Percentiles rank a stretch among this genome's conserved stretches.
Conservation (phyloP, 2,888 invertebrate genomes). For the Lepidochrysops patricia region DNA sequence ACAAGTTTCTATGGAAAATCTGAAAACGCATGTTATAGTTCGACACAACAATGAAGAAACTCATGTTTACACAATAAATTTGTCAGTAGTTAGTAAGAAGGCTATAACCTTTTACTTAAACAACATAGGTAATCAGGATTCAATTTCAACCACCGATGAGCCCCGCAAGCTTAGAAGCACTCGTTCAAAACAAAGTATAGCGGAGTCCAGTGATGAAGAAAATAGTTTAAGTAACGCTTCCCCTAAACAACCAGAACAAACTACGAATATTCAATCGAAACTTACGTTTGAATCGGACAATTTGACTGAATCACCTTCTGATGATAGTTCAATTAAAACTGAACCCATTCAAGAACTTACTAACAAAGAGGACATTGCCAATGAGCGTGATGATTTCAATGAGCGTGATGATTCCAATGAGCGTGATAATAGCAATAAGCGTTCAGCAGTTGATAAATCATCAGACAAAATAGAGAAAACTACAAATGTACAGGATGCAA, state of each 20-base stretch:
- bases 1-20: constrained; percentile 76
- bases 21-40: constrained; percentile 76
- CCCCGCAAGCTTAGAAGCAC: constrained; percentile 38
- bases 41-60: constrained; percentile 69
- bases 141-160: constrained; percentile 21
- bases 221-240: constrained; percentile 12
- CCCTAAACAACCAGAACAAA: constrained; percentile 14
- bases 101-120: constrained; percentile 33
- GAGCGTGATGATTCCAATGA: no score
- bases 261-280: constrained; percentile 40
- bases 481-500: background rate
- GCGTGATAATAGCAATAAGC: background rate
- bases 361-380: background rate
- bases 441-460: background rate
- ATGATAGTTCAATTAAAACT: constrained; percentile 15
- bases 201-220: constrained; percentile 31
- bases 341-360: constrained; percentile 7
- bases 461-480: background rate
- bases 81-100: constrained; percentile 45
- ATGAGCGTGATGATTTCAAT: background rate
- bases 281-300: constrained; percentile 52
- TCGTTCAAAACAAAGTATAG: constrained; percentile 34
- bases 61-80: constrained; percentile 57
- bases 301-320: constrained; percentile 27
- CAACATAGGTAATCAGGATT: constrained; percentile 18